Evolutionary conservation across 2,888 invertebrate genomes (phyloP), one percentile per base, ranked within the genome.

Genomic region (Torymus auratus): DNA sequence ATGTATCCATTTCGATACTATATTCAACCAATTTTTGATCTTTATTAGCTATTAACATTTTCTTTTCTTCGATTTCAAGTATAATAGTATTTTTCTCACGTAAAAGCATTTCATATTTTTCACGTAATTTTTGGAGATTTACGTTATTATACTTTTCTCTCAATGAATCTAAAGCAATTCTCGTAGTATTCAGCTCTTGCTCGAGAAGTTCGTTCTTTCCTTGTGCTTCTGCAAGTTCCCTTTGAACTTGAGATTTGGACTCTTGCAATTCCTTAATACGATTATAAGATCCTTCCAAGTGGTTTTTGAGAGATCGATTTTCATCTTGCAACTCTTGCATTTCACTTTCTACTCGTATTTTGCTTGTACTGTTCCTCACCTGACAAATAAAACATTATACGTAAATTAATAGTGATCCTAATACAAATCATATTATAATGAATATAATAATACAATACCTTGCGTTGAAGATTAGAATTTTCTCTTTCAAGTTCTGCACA

Each of bases 281-380:
- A 84, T 90, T 91, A 17, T 87, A 87, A 0, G 88, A 89, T 12
- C 89, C 89, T 17, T 90, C 91, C 12, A 91, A 84, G 81, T 89
- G 87, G n/a, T 86, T 88, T 77, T 88, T 86, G 23, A 91, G 70
- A 10, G 84, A 86, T 53, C 85, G 85, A 78, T 89, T 90, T 20
- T 86, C 84, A 55, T 91, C 89, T 14, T 84, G 85, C 15, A 91
- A 80, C 13, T 89, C 87, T 72, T 90, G 87, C 55, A 89, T 86
- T 17, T 88, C 87, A 5, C 86, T 84, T 65, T 90, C 88, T 2
- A 85, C 86, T 50, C 84, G 85, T 4, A 86, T 85, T 53, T 93
- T 93, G 78, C 92, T 92, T 56, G 92, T 92, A 85, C 92, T 92
- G 85, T 90, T 92, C n/a, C 93, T 91, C 41, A 93, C 74, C 85